Evolutionary conservation across 2,797 vertebrate genomes (phyloP), one percentile per base, ranked within the genome.

Genomic region (Orestias chungarensis): DNA sequence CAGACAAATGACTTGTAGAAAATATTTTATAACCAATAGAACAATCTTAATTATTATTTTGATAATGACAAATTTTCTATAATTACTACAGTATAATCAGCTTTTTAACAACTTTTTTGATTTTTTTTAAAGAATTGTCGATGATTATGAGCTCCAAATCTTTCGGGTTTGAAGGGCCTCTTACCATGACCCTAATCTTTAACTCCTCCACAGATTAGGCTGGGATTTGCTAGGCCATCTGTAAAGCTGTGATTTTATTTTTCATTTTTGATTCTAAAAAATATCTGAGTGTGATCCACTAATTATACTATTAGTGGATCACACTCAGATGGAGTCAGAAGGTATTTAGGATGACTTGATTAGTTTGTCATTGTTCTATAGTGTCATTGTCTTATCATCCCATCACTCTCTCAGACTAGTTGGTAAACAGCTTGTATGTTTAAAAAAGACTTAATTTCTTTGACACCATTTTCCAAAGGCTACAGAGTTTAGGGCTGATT

Each of bases 301-400:
- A n/a, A n/a, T n/a, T n/a, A n/a, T n/a, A n/a, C n/a, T n/a, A n/a
- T n/a, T n/a, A n/a, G n/a, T n/a, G n/a, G n/a, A n/a, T n/a, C n/a
- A n/a, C n/a, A n/a, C n/a, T n/a, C n/a, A n/a, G n/a, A n/a, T n/a
- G n/a, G n/a, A n/a, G n/a, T n/a, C n/a, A n/a, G n/a, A n/a, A 38
- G 38, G 4, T 38, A 78, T 43, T 74, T 70, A 81, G 75, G 46
- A 57, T 57, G 62, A 29, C 69, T 64, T 73, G 81, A 85, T 83
- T n/a, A n/a, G n/a, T n/a, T n/a, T n/a, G n/a, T n/a, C n/a, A n/a
- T 78, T 83, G 66, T 73, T 78, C 59, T 79, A 57, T 78, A 71
- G 70, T 76, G 50, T 43, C 70, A 81, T 78, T 69, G 70, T 76
- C 46, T 43, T 68, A 81, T 81, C 55, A 50, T 54, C 68, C 75